phyloP scores from a whole-genome alignment of 92 coral and sea anemone species.

The Zoanthus solanderi region DNA sequence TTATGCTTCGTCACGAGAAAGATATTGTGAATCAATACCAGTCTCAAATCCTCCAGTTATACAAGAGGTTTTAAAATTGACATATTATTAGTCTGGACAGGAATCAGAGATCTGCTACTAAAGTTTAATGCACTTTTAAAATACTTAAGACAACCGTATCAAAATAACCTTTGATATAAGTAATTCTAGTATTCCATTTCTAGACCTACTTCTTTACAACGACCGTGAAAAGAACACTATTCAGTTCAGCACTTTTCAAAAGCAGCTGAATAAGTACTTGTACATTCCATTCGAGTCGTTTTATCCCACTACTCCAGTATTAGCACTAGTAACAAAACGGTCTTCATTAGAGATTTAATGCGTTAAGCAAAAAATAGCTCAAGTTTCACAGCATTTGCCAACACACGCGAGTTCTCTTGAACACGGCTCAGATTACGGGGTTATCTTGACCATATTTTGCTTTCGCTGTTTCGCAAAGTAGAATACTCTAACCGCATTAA shows the following conservation, averaged over 20 bases:
- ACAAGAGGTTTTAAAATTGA: conserved; percentile 40
- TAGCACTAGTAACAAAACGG: conserved; percentile 13
- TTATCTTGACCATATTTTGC: conserved; percentile 53
- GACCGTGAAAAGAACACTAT: neutral
- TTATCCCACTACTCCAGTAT: neutral
- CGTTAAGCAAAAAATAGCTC: conserved; percentile 30
- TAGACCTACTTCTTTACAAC: conserved; percentile 8
- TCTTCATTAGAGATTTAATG: conserved; percentile 1
- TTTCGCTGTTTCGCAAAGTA: conserved; percentile 34
- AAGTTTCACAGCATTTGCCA: conserved; percentile 27
- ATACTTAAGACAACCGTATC: neutral
- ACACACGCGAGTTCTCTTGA: conserved; percentile 53
- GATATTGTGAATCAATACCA: conserved; percentile 26
- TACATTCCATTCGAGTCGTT: neutral
- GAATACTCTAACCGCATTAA: conserved; percentile 45
- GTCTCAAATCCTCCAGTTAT: conserved; percentile 13
- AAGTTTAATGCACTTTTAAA: neutral
- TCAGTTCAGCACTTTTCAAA: conserved; percentile 28
- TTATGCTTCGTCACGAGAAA: conserved; percentile 38
- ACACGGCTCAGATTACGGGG: conserved; percentile 52
- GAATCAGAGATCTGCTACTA: neutral
- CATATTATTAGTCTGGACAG: conserved; percentile 23
- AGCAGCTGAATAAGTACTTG: conserved; percentile 1
- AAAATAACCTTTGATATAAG: conserved; percentile 27
- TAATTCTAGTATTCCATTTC: conserved; percentile 27